Percentiles rank a stretch among this genome's conserved stretches.
phyloP scores from a whole-genome alignment of 1,140 invertebrate genomes.

The Trichonephila clavipes region DNA sequence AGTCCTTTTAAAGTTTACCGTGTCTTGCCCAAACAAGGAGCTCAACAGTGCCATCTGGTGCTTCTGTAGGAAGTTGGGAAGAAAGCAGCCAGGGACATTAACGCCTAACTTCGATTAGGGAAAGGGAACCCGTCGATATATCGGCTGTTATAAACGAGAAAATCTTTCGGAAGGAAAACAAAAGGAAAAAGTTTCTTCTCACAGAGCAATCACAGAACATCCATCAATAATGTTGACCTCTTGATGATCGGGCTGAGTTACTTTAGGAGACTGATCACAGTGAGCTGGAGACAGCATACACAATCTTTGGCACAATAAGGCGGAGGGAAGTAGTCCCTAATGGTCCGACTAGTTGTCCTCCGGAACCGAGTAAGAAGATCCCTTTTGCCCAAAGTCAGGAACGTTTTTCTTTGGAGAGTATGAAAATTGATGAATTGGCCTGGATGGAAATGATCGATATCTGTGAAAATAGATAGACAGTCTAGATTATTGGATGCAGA shows the following conservation, averaged over 20 bases:
- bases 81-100: conserved; percentile 44
- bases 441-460: not conserved
- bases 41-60: conserved; percentile 50
- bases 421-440: conserved; percentile 10
- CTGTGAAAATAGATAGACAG: not conserved
- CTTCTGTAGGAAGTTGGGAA: not conserved
- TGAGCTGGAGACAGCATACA: conserved; percentile 17
- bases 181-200: conserved; percentile 37
- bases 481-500: not conserved
- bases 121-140: conserved; percentile 42
- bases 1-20: conserved; percentile 38
- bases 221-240: conserved; percentile 56
- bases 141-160: conserved; percentile 52
- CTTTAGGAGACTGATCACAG: conserved; percentile 27
- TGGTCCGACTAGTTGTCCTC: conserved; percentile 23
- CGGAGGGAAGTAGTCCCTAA: conserved; percentile 36
- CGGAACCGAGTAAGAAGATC: conserved; percentile 23
- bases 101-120: conserved; percentile 54
- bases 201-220: conserved; percentile 32
- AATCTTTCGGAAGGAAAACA: conserved; percentile 29
- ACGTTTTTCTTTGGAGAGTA: not conserved
- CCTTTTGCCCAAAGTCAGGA: not conserved
- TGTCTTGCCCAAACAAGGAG: not conserved
- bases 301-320: conserved; percentile 11
- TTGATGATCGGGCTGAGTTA: conserved; percentile 49